Evolutionary conservation across 2,113 vertebrate species (phyloP), one percentile per base, ranked within the genome.

Genomic region (Sander lucioperca): DNA sequence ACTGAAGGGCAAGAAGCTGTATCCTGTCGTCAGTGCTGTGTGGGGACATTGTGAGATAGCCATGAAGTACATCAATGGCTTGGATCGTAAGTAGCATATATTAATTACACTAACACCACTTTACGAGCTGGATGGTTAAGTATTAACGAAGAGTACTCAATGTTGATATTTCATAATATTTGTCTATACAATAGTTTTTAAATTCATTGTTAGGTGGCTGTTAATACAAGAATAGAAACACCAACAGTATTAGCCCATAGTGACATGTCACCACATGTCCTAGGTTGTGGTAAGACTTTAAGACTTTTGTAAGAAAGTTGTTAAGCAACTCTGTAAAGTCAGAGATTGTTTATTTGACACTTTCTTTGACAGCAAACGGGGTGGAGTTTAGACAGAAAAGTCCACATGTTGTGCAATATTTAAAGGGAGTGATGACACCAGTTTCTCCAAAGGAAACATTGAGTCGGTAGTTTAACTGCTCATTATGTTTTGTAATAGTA

Each of bases 1-100:
- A 80, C 96, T 99, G 68, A 98, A 98, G 89, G 98, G 98, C 89
- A 98, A 97, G 96, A 99, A 98, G 94, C 95, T 99, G 74, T 97
- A 99, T 91, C 98, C 98, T 56, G 94, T 98, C 68, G 97, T 99
- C 94, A 99, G 98, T 73, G 98, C 97, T 0, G 98, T 99, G 47
- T 99, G 98, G 98, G 98, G 98, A 78, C 97, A 99, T 96, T 99
- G 98, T 90, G 97, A 99, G 94, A 98, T 99, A 93, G 97, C 97
- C 89, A 98, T 99, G 97, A 96, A 96, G 93, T 99, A 99, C 94
- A 95, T 99, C 96, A 99, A 99, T 0, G 98, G 98, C 94, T 95
- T 99, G 85, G 98, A 99, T 94, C 97, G 97, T 99, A 96, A 99
- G 98, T 94, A 91, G 0, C 5, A 9, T 9, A 27, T 48, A 45